Percentiles rank a stretch among this genome's conserved stretches.
phyloP scores from a whole-genome alignment of 1,140 invertebrate species.

The Drosophila busckii region DNA sequence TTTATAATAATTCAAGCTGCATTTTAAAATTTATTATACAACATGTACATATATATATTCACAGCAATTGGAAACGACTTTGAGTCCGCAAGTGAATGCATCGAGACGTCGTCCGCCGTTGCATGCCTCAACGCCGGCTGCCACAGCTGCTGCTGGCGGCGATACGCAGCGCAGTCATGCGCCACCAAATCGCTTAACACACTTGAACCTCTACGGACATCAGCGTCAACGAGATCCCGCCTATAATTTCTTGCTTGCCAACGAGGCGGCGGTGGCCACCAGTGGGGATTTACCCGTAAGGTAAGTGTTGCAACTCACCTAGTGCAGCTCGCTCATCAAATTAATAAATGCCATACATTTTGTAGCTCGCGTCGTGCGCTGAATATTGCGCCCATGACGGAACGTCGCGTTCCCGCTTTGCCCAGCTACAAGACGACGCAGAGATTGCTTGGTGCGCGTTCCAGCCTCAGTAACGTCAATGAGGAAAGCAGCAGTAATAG shows the following conservation, averaged over 20 bases:
- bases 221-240: conserved; percentile 56
- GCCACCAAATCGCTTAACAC: conserved; percentile 35
- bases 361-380: conserved; percentile 53
- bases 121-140: conserved; percentile 44
- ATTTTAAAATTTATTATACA: too few relatives aligned
- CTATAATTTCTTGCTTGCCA: conserved; percentile 47
- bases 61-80: conserved; percentile 18
- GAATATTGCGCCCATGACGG: conserved; percentile 44
- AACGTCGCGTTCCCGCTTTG: conserved; percentile 16
- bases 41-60: too few relatives aligned
- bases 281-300: conserved; percentile 58
- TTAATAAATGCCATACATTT: background rate
- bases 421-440: conserved; percentile 22
- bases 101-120: conserved; percentile 36
- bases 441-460: too few relatives aligned
- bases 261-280: conserved; percentile 51
- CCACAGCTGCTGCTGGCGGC: conserved; percentile 13
- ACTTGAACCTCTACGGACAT: conserved; percentile 42
- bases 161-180: conserved; percentile 1
- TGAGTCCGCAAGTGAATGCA: conserved; percentile 16
- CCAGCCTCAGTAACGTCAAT: conserved; percentile 7
- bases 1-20: too few relatives aligned
- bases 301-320: too few relatives aligned
- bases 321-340: too few relatives aligned
- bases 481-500: conserved; percentile 6